Base-by-base conservation (phyloP, 2,113 vertebrate genomes). In the Setophaga kirtlandii region DNA sequence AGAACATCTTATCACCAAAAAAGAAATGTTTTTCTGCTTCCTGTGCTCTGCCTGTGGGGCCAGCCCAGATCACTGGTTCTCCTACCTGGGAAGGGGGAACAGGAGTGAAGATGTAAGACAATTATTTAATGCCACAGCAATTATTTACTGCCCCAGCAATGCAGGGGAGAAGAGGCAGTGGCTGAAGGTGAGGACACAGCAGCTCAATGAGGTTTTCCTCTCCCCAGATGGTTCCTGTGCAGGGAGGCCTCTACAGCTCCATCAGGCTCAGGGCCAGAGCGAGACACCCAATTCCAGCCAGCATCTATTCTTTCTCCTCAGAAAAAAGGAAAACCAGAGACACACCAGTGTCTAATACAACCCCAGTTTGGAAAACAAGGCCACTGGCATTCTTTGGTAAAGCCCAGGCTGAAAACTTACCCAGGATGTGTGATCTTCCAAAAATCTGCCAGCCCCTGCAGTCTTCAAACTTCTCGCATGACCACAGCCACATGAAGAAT, bases 401-500 rank as follows among this genome's bases (percentile, higher is more conserved):
- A 96, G 65, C 88, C 93, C 24, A 19, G 41, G 77, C 56, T 95
- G 97, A 94, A 98, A 98, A 90, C 78, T 31, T 93, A 98, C 69
- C 96, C 68, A 74, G 90, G 94, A 93, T 95, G 96, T 31, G 50
- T 96, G 97, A 98, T 94, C 93, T 94, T 88, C 95, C 96, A 98
- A 97, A 98, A 97, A 97, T 96, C 93, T 90, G 80, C 97, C 97
- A 97, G 94, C 95, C 97, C 97, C 96, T 90, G 63, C 94, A 95
- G 86, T 12, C 94, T 95, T 98, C 94, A 92, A 95, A 94, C 96
- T 96, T 94, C 95, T 97, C 93, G 82, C 94, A 94, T 5, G 62
- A 97, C 97, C 98, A 95, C 97, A 98, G 97, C 97, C 98, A 97
- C 97, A 98, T 95, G 95, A 97, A 97, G 95, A 96, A 97, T 91